phyloP scores from a whole-genome alignment of 2,888 invertebrate genomes.

The Drosophila colorata region DNA sequence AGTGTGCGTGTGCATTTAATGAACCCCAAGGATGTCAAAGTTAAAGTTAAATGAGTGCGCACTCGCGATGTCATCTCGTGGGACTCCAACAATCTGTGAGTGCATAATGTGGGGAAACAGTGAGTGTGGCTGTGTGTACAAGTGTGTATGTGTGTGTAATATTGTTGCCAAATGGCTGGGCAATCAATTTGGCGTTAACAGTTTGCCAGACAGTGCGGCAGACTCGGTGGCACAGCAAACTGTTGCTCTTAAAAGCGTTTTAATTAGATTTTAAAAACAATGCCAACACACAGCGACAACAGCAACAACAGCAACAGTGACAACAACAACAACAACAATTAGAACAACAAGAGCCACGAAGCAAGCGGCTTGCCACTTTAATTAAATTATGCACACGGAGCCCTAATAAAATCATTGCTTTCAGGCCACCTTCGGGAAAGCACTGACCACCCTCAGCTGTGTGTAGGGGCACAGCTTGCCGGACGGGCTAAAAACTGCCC shows the following conservation, averaged over 20 bases:
- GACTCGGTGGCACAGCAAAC: constrained; percentile 30
- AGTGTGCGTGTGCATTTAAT: constrained; percentile 31
- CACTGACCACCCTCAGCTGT: too few species aligned
- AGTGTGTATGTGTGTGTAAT: constrained; percentile 1
- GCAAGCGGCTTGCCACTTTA: constrained; percentile 30
- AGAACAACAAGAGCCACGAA: background rate
- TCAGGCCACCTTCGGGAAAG: too few species aligned
- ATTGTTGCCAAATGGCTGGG: constrained; percentile 31
- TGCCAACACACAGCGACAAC: constrained; percentile 11
- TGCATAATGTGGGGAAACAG: background rate
- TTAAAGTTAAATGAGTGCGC: constrained; percentile 47
- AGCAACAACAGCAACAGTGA: constrained; percentile 3
- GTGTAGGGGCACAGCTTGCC: too few species aligned
- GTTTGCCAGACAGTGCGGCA: constrained; percentile 23
- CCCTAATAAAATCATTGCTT: constrained; percentile 45
- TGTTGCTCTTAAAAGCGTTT: constrained; percentile 56
- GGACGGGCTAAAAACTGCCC: too few species aligned
- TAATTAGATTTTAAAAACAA: constrained; percentile 65
- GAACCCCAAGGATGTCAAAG: constrained; percentile 48
- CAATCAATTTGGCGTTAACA: constrained; percentile 49
- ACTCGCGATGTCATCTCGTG: constrained; percentile 8
- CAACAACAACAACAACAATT: background rate
- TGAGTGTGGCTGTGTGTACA: background rate
- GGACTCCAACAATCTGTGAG: constrained; percentile 1
- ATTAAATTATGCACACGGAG: constrained; percentile 49